Evolutionary conservation across 2,113 vertebrate genomes (phyloP), one percentile per base, ranked within the genome.

Genomic region (Morphnarchus princeps): DNA sequence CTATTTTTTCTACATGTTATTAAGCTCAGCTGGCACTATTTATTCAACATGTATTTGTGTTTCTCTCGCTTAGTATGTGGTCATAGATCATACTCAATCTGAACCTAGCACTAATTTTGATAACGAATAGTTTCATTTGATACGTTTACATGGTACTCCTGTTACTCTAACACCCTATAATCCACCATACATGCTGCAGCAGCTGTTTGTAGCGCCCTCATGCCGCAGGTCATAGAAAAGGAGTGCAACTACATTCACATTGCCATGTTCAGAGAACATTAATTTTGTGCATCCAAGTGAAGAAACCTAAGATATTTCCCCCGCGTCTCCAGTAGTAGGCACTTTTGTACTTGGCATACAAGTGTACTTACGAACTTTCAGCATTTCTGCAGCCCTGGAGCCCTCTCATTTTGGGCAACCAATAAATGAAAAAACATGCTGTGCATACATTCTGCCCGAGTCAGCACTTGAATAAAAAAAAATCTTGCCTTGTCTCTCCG

Each of bases 401-500:
- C 5, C 1, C 25, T 88, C n/a, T 76, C 38, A 76, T 61, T 70
- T 54, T 58, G n/a, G 21, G 18, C 38, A 76, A 36, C 10, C 28
- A 63, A 31, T 16, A 78, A 76, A 82, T 9, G 7, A 79, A 79
- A 79, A 88, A 66, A 7, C 7, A 31, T 11, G 28, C 24, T 9
- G 16, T 63, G 15, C 11, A 6, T 14, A 58, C 2, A 0, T 50
- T 55, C 45, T 32, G 50, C 47, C 58, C 10, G 10, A 91, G 43
- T 86, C 21, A 45, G 28, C 40, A 80, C 8, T 3, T n/a, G 21
- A 87, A 49, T 54, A 36, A 82, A 82, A 58, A 36, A 63, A 83
- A 15, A 13, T 9, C 50, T 57, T 61, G 49, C 54, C 9, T 63
- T 28, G 8, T 18, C 19, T 71, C 0, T 0, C 59, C 16, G 66